Evolutionary conservation across 2,113 vertebrate genomes (phyloP).

Genomic region (Mastomys natalensis): DNA sequence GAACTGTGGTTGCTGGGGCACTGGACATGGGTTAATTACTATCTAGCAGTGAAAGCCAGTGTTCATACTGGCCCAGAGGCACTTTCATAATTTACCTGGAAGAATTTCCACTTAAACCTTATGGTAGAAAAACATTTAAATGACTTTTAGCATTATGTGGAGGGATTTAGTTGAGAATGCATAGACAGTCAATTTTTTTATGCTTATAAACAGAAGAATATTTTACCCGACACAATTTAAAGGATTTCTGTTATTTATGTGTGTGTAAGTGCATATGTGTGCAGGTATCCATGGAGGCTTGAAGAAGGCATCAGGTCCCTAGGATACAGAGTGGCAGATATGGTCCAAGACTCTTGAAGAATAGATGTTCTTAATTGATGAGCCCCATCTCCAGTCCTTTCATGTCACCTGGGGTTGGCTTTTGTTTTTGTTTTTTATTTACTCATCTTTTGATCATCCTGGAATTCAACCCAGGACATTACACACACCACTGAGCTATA

Average conservation of each 20-base stretch:
- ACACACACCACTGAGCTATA: not conserved
- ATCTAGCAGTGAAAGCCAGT: not conserved
- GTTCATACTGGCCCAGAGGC: not conserved
- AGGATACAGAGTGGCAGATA: too few relatives aligned
- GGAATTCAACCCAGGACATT: not conserved
- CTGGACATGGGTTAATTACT: not conserved
- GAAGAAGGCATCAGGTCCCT: too few relatives aligned
- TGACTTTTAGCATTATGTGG: not conserved
- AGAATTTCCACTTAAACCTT: not conserved
- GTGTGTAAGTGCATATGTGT: not conserved
- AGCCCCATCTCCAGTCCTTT: not conserved
- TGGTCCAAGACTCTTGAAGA: not conserved
- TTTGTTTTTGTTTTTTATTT: not conserved
- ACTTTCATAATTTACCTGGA: not conserved
- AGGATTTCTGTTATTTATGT: not conserved
- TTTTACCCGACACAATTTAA: not conserved
- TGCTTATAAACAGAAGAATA: not conserved
- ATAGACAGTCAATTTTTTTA: not conserved
- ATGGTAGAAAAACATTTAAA: constrained; percentile 1
- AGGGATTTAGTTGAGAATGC: not conserved
- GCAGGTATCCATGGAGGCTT: not conserved
- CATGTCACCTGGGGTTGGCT: not conserved
- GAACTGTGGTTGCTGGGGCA: not conserved
- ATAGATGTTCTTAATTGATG: too few relatives aligned
- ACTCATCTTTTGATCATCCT: not conserved